Conservation (phyloP, 2,888 invertebrate species). For the Sesamia inferens region DNA sequence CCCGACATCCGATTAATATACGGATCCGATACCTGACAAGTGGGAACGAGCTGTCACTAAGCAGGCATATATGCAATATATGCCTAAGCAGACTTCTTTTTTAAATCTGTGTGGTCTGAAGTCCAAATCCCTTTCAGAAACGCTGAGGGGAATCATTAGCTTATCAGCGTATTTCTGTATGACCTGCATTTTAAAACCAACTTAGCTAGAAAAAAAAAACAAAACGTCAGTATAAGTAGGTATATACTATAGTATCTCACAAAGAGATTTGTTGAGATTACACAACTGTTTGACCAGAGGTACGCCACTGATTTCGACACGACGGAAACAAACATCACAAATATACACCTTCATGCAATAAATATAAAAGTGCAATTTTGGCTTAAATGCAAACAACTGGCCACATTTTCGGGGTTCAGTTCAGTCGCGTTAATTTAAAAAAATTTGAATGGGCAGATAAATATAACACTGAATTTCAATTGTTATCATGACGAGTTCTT, state of each 20-base stretch:
- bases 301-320: conserved; percentile 37
- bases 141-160: not conserved
- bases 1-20: too few relatives aligned
- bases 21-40: too few relatives aligned
- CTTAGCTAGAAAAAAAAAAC: not conserved
- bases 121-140: not conserved
- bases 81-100: too few relatives aligned
- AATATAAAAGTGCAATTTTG: conserved; percentile 33
- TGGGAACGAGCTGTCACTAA: too few relatives aligned
- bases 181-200: not conserved
- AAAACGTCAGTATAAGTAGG: not conserved
- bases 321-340: conserved; percentile 16
- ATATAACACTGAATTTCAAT: not conserved
- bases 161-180: not conserved
- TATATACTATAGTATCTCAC: not conserved
- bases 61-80: too few relatives aligned
- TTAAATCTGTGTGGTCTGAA: not conserved
- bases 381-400: conserved; percentile 20
- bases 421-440: not conserved
- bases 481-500: not conserved
- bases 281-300: conserved; percentile 3
- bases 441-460: not conserved
- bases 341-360: conserved; percentile 33
- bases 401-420: conserved; percentile 19
- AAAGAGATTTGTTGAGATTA: not conserved